Evolutionary conservation across 2,113 vertebrate genomes (phyloP), one percentile per base, ranked within the genome.

Genomic region (Sylvilagus bachmani): DNA sequence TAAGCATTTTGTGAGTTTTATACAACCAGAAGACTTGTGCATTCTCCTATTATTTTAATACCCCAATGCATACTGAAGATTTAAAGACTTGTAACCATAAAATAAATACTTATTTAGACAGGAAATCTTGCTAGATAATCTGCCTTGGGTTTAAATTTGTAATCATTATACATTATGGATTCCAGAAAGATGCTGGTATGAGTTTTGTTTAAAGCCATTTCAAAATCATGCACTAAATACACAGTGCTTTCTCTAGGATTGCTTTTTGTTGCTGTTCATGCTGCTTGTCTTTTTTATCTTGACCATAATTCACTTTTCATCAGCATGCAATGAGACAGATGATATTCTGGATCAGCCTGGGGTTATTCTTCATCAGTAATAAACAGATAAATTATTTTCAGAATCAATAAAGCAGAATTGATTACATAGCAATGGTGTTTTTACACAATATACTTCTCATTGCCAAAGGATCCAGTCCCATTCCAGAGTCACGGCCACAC

Each of bases 191-290:
- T 49, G 12, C 24, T 58, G 58, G 74, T 17, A 49, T 8, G 17
- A 31, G 36, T 66, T 74, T 89, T 80, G 38, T 85, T 19, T 70
- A 62, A 61, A 44, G 22, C 9, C 4, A 75, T 74, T 53, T 95
- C 62, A 80, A 83, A 91, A 94, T 81, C 71, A 62, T 77, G 82
- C 44, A 13, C 67, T 90, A 74, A 91, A 16, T 82, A 44, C 25
- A 6, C 10, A 61, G 3, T 38, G 6, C 24, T 11, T 64, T 62
- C 24, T 62, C 49, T 70, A 5, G 6, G 22, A 19, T n/a, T 64
- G 44, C 19, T 69, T 31, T 61, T 6, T 36, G 44, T 58, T 17
- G 7, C n/a, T 17, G 49, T 71, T 85, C 10, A 6, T 0, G 0
- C 2, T 21, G 10, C 4, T 78, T 19, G 6, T 17, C 25, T 74